Percentiles rank a stretch among this genome's conserved stretches.
These are phyloP conservation scores for Bombus impatiens DNA, from an alignment of 1,140 invertebrate genomes.

Conservation along the genomic window DNA sequence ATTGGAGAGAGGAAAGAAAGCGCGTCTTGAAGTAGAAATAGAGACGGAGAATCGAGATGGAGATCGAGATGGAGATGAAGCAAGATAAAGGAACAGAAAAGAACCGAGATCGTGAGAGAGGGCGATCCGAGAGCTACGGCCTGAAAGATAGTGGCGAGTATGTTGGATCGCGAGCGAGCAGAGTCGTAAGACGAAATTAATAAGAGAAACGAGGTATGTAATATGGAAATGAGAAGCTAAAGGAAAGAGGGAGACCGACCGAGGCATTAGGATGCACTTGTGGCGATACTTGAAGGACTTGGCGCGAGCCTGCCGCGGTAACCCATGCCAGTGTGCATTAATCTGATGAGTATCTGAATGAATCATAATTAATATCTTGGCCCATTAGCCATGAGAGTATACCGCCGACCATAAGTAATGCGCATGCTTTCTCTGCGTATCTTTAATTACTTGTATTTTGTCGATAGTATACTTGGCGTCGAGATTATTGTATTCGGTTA, in stretches of 20 bases:
- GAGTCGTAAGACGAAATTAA: conserved; percentile 67
- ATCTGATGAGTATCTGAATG: conserved; percentile 72
- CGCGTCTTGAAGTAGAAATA: too few relatives aligned
- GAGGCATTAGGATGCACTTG: conserved; percentile 66
- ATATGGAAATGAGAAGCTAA: conserved; percentile 66
- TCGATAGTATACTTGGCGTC: conserved; percentile 27
- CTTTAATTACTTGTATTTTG: conserved; percentile 63
- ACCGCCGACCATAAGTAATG: conserved; percentile 51
- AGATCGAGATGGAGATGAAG: conserved; percentile 1
- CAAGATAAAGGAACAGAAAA: conserved; percentile 42
- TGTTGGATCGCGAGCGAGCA: conserved; percentile 47
- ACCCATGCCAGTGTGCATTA: conserved; percentile 65
- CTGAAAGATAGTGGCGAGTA: conserved; percentile 24
- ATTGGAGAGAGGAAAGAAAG: conserved; percentile 46
- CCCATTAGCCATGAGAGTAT: conserved; percentile 64
- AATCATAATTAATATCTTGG: conserved; percentile 73
- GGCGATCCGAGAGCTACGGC: conserved; percentile 38
- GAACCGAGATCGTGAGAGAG: conserved; percentile 63
- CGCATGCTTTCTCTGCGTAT: conserved; percentile 45
- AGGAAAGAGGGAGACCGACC: conserved; percentile 25
- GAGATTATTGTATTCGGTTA: conserved; percentile 38
- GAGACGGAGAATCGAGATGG: neutral
- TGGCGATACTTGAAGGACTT: conserved; percentile 53
- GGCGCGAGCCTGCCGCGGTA: conserved; percentile 47
- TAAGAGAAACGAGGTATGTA: conserved; percentile 68